Base-by-base conservation (phyloP, 2,888 invertebrate genomes). In the Xestia sexstrigata region DNA sequence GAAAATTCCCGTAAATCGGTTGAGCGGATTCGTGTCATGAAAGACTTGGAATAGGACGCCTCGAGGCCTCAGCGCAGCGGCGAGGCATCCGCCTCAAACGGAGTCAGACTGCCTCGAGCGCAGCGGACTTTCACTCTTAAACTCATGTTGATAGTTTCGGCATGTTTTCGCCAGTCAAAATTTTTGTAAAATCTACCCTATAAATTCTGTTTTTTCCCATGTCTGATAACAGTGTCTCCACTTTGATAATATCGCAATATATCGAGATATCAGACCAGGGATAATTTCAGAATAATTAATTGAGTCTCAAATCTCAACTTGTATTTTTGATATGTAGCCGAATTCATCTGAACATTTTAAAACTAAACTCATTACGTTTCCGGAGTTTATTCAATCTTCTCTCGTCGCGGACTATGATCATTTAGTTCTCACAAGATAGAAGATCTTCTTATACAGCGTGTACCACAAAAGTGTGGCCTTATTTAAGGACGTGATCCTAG, bases 21-120 rank as follows among this genome's bases (percentile, higher is more conserved):
- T 60, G 78, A 74, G 11, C 4, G 20, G 35, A 13, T 45, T 62
- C 39, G 20, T n/a, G 74, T 55, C 60, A 9, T 69, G 0, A 39
- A 58, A 13, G 74, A 71, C 6, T 9, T 35, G 60, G 82, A 83
- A 20, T 83, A 85, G 70, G 30, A 23, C 65, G 70, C 73, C 84
- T 84, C 70, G 70, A 63, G 67, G 23, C 45, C 58, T 74, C 74
- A 68, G 47, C 74, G 63, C 83, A 85, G 86, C 84, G 85, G 79
- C 79, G 86, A 79, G 85, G 85, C 82, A 68, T 2, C 60, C 62
- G 71, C 78, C 70, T 79, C 70, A 77, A 62, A 62, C 63, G 86
- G 79, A 86, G 67, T 80, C 62, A 69, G 86, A 68, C 76, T 84
- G 85, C 87, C 84, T 84, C 87, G 87, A 79, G 84, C 79, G 84